A percentile compares a stretch with the other conserved stretches of the same genome.
Evolutionary conservation across 2,888 invertebrate genomes (phyloP).

Genomic region (Apodemia duryi): DNA sequence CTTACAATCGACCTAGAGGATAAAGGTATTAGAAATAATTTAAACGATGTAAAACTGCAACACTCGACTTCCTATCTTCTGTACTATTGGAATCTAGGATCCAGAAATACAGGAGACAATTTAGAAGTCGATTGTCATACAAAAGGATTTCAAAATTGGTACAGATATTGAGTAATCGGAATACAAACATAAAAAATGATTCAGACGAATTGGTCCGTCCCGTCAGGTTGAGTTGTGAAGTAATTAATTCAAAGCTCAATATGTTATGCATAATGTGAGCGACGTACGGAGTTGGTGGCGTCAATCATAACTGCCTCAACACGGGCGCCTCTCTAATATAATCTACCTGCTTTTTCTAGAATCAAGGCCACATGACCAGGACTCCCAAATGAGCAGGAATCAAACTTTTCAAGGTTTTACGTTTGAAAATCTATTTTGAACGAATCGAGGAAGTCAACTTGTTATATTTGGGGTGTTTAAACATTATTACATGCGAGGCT

Average conservation of each 20-base stretch:
- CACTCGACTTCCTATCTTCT: too few relatives aligned
- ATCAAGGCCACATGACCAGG: conserved; percentile 65
- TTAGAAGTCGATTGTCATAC: too few relatives aligned
- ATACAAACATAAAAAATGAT: too few relatives aligned
- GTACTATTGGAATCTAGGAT: too few relatives aligned
- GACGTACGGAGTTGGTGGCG: conserved; percentile 78
- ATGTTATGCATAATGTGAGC: conserved; percentile 55
- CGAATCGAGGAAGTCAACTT: background rate
- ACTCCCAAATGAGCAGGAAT: conserved; percentile 76
- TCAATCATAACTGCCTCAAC: conserved; percentile 72
- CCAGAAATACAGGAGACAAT: too few relatives aligned
- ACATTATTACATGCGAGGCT: background rate
- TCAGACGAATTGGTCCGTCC: too few relatives aligned
- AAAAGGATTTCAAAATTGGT: too few relatives aligned
- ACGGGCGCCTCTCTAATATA: conserved; percentile 71
- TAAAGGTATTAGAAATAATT: too few relatives aligned
- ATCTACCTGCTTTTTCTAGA: conserved; percentile 77
- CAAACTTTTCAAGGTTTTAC: background rate
- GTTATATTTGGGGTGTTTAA: background rate
- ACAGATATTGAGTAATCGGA: too few relatives aligned
- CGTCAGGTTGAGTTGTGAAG: background rate
- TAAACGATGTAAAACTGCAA: too few relatives aligned
- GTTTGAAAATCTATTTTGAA: background rate
- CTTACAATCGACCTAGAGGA: too few relatives aligned
- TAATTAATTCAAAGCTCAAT: background rate